Conservation (phyloP, 2,797 vertebrate species). For the Sebastes hopkinsi region DNA sequence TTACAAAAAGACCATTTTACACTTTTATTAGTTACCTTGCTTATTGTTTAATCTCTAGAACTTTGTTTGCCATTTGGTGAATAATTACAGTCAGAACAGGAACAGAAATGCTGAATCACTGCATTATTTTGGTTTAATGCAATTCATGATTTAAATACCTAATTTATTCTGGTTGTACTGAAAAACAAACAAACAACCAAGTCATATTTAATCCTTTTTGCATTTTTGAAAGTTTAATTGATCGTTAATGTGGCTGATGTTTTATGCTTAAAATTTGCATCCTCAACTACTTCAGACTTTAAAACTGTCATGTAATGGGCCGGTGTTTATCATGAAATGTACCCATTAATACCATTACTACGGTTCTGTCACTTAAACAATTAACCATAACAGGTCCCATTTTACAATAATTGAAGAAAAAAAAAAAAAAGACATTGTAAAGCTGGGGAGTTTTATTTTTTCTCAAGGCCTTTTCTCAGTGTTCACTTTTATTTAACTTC, state of each 20-base stretch:
- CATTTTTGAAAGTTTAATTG: not conserved
- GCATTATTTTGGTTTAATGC: not conserved
- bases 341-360: not conserved
- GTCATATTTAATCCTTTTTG: not conserved
- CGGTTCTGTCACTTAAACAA: not conserved
- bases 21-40: conserved; percentile 39
- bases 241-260: not conserved
- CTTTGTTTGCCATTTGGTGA: not conserved
- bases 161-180: not conserved
- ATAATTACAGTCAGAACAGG: not conserved
- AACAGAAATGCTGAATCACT: not conserved
- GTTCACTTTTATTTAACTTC: not conserved
- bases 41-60: not conserved
- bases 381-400: not conserved
- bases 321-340: not conserved
- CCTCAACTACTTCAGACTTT: not conserved
- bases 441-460: not conserved
- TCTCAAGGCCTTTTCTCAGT: not conserved
- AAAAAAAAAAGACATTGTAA: not conserved
- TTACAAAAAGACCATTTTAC: conserved; percentile 9
- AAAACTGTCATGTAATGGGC: not conserved
- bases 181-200: not conserved
- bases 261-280: not conserved
- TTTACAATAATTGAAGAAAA: not conserved
- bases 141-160: not conserved